Evolutionary conservation across 2,888 invertebrate genomes (phyloP).

Genomic region (Spisula solida): DNA sequence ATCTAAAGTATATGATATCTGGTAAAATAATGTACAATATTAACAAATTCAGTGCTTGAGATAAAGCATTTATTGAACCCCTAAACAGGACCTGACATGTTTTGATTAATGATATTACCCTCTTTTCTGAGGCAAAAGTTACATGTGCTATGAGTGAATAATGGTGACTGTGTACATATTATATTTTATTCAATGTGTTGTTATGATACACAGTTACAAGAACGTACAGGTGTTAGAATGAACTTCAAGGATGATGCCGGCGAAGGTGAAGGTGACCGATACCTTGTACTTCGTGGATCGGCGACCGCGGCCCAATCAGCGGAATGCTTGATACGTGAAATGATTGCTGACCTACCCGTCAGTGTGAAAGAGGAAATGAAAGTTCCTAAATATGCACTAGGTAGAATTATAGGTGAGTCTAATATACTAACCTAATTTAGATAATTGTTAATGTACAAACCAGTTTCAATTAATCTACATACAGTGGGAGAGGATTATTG

Average conservation of each 20-base stretch:
- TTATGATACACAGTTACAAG: constrained; percentile 89
- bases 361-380: constrained; percentile 91
- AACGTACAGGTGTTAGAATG: constrained; percentile 91
- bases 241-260: constrained; percentile 87
- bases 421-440: not conserved
- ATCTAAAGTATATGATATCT: too few species aligned
- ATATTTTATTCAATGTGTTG: not conserved
- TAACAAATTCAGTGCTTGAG: too few species aligned
- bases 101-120: too few species aligned
- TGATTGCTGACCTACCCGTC: constrained; percentile 91
- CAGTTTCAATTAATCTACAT: too few species aligned
- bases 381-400: constrained; percentile 91
- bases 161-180: too few species aligned
- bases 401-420: constrained; percentile 91
- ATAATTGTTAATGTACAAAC: too few species aligned
- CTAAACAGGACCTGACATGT: too few species aligned
- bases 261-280: constrained; percentile 88
- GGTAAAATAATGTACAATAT: too few species aligned
- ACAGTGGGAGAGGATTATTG: too few species aligned
- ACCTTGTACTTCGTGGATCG: constrained; percentile 92
- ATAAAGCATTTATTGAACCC: too few species aligned
- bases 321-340: constrained; percentile 91
- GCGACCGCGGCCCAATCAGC: constrained; percentile 91
- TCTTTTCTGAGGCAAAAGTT: too few species aligned
- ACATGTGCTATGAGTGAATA: too few species aligned